These are phyloP conservation scores for Bicyclus anynana DNA, from an alignment of 1,140 invertebrate genomes.

Conservation along the genomic window DNA sequence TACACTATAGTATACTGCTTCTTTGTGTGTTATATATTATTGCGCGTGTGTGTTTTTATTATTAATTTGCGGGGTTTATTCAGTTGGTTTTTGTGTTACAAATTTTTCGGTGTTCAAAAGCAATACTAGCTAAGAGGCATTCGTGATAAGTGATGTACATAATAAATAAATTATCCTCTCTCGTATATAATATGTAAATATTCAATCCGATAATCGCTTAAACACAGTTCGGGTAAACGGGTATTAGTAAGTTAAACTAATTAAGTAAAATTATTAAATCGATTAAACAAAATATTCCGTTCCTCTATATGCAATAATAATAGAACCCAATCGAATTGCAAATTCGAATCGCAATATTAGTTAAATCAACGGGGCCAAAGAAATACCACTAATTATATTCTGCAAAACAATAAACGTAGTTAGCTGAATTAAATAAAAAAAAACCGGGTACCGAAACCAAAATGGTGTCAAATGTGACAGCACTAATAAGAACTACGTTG, in stretches of 20 bases:
- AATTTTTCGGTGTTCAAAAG: conserved; percentile 36
- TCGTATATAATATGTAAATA: conserved; percentile 10
- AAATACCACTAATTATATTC: not conserved
- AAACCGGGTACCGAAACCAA: conserved; percentile 25
- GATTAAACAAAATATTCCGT: conserved; percentile 37
- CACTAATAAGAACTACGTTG: conserved; percentile 46
- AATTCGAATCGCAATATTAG: conserved; percentile 7
- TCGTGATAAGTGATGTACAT: conserved; percentile 5
- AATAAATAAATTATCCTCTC: conserved; percentile 16
- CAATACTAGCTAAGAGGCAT: conserved; percentile 57
- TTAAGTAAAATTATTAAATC: not conserved
- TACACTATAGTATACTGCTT: conserved; percentile 43
- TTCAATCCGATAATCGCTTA: not conserved
- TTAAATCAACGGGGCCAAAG: conserved; percentile 35
- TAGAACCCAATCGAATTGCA: not conserved
- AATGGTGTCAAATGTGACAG: conserved; percentile 53
- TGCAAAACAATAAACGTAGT: conserved; percentile 21
- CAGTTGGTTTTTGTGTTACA: conserved; percentile 27
- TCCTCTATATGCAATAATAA: conserved; percentile 54
- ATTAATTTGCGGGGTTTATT: conserved; percentile 51
- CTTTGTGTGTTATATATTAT: conserved; percentile 50
- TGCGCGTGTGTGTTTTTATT: conserved; percentile 40
- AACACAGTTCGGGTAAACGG: conserved; percentile 36
- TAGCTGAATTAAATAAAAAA: conserved; percentile 12
- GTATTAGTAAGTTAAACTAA: conserved; percentile 34